Conservation (phyloP, 2,888 invertebrate genomes). For the Hedya salicella region DNA sequence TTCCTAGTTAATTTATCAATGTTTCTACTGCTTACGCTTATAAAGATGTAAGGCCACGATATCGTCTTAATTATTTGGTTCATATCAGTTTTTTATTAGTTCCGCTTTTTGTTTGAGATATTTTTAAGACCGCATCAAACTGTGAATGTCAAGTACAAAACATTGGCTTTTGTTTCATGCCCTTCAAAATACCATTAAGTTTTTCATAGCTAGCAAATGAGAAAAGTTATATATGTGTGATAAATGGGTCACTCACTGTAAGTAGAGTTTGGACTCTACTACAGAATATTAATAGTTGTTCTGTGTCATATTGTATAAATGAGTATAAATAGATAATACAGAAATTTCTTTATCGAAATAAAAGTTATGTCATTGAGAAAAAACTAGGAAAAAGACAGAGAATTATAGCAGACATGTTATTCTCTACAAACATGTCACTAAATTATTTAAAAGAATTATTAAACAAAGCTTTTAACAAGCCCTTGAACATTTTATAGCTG, state of each 20-base stretch:
- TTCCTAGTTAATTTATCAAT: not conserved
- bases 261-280: not conserved
- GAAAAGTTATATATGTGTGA: not conserved
- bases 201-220: not conserved
- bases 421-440: too few relatives aligned
- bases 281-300: constrained; percentile 2
- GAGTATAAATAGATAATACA: not conserved
- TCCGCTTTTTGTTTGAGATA: constrained; percentile 32
- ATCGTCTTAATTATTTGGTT: constrained; percentile 25
- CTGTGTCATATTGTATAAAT: not conserved
- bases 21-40: constrained; percentile 14
- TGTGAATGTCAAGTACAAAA: constrained; percentile 30
- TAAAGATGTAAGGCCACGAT: constrained; percentile 13
- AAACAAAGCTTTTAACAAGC: too few relatives aligned
- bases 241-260: constrained; percentile 31
- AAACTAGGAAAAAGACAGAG: not conserved
- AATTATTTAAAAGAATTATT: too few relatives aligned
- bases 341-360: not conserved
- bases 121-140: constrained; percentile 10
- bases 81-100: constrained; percentile 34
- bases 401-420: too few relatives aligned
- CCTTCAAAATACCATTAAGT: constrained; percentile 22
- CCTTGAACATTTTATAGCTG: too few relatives aligned
- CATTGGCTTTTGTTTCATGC: not conserved
- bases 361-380: not conserved